Conservation (phyloP, 2,113 vertebrate species). For the Malurus elegans region DNA sequence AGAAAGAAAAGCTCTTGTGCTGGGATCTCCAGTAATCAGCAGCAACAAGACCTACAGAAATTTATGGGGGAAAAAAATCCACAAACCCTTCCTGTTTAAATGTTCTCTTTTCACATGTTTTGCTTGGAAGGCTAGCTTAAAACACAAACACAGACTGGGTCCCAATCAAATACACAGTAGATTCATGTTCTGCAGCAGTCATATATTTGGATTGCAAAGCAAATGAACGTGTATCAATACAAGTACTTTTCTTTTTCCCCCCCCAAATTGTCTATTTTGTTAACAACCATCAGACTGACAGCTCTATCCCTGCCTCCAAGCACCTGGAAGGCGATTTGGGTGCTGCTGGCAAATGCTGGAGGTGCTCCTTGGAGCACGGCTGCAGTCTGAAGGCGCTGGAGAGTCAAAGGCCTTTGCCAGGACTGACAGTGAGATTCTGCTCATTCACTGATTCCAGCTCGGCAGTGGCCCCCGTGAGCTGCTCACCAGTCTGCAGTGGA, state of each 20-base stretch:
- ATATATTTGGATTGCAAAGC: background rate
- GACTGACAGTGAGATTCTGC: background rate
- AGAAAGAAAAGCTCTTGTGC: conserved; percentile 36
- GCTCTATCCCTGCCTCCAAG: background rate
- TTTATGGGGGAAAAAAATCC: background rate
- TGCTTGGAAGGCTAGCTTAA: conserved; percentile 35
- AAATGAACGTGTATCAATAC: background rate
- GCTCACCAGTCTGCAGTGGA: background rate
- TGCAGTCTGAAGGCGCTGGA: fast-evolving
- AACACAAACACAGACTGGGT: conserved; percentile 39
- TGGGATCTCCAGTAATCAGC: conserved; percentile 34
- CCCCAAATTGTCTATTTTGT: background rate
- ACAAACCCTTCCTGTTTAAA: conserved; percentile 37
- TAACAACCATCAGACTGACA: background rate
- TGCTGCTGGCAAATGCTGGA: background rate
- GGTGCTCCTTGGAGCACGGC: background rate
- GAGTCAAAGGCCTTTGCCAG: background rate
- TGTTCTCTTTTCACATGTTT: conserved; percentile 54
- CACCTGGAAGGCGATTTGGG: background rate
- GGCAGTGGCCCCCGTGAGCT: fast-evolving
- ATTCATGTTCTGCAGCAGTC: background rate
- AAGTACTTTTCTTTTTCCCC: fast-evolving
- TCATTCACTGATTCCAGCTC: background rate
- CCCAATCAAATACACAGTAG: background rate
- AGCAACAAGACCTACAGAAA: conserved; percentile 24